Base-by-base conservation (phyloP, 2,797 vertebrate species). In the Thunnus albacares region DNA sequence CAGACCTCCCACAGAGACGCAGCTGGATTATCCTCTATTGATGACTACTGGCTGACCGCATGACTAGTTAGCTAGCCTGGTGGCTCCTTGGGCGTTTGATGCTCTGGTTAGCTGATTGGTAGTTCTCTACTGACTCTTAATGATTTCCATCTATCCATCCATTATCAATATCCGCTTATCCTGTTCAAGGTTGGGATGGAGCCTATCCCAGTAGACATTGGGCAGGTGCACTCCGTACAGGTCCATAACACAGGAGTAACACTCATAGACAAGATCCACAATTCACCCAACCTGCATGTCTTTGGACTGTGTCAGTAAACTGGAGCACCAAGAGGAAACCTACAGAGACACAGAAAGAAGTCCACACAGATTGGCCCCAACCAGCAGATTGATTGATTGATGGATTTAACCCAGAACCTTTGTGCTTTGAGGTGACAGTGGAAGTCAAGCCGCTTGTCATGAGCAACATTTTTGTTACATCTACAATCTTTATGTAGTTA, bases 21-120 rank as follows among this genome's bases (percentile, higher is more conserved):
- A 59, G 83, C 11, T 15, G 45, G 77, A 79, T 87, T 79, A 88
- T 86, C 72, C 76, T 83, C 70, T 57, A 64, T 77, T 61, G 77
- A 70, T 0, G 18, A 63, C 53, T 14, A 60, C 71, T 69, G 64
- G 64, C 81, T 83, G 78, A 69, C 55, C 77, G 73, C 68, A 64
- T 7, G 45, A 38, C 71, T 53, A 52, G 75, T 63, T 60, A 45
- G 74, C 59, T 56, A 17, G 56, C 60, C 38, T 20, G 59, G 53
- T 38, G 57, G 51, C 77, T 77, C 20, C 9, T 41, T 58, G 20
- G 38, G 6, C 1, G 1, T 43, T 51, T 71, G 4, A 2, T 28
- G 33, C 52, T n/a, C 63, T 3, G 12, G 63, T 45, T 47, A n/a
- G n/a, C 49, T 72, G 51, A 55, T 57, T 45, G 52, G 52, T 33